phyloP scores from a whole-genome alignment of 2,113 vertebrate species.

The Clarias batrachus region DNA sequence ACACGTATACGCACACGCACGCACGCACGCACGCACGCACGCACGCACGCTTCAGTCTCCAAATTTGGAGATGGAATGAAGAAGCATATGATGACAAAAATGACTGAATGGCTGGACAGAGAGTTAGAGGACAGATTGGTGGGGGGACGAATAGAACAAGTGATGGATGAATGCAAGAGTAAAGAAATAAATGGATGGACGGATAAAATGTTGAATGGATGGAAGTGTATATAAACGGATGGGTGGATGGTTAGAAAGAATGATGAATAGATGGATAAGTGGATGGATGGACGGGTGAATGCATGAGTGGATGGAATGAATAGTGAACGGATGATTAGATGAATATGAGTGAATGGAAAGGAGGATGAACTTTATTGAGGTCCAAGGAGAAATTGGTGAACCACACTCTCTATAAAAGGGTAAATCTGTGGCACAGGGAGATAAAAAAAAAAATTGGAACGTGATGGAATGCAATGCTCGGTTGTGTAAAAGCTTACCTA shows the following conservation, averaged over 20 bases:
- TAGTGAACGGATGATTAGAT: neutral
- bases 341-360: neutral
- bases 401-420: neutral
- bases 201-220: neutral
- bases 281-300: neutral
- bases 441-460: neutral
- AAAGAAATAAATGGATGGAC: neutral
- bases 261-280: neutral
- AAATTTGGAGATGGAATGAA: no score
- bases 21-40: neutral
- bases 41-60: no score
- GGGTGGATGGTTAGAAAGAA: neutral
- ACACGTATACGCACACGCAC: no score
- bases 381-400: no score
- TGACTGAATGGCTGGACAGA: neutral
- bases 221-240: neutral
- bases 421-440: neutral
- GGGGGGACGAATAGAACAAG: neutral
- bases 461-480: neutral
- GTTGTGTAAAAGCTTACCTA: slow-evolving; percentile 73
- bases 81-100: neutral
- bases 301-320: rapidly evolving
- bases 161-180: no score
- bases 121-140: neutral
- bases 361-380: neutral